Base-by-base conservation (phyloP, 30 jellyfish, hydroid and myxozoan genomes). In the Cassiopea andromeda region DNA sequence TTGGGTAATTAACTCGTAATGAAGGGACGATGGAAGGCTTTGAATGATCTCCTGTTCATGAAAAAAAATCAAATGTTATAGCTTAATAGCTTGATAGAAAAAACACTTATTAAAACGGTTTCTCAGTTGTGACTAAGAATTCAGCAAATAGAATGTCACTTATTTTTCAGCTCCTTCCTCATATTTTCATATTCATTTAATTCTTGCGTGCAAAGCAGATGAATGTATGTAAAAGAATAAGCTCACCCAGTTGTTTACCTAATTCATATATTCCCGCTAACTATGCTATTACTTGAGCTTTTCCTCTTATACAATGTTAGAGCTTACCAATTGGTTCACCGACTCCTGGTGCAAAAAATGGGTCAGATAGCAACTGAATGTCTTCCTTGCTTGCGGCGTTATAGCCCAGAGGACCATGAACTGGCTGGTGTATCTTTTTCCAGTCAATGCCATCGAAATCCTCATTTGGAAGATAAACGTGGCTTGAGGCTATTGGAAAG, bases 361-460 rank as follows among this genome's bases (percentile, higher is more conserved):
- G 93, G 61, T 86, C 93, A 14, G 93, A 86, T 43, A 86, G 49
- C 38, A 86, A 4, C 50, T 75, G 93, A 19, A 86, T 86, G 38
- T 86, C 93, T 68, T 86, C 85, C 44, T 76, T 86, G 74, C 84
- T 86, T 76, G 72, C 72, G 8, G 93, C 93, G 38, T 86, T 68
- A 69, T 75, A 86, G 9, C 88, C 83, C 1, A 19, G 69, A 46
- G 82, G 89, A 10, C 93, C 89, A 69, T 64, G 75, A 6, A 73
- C 69, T 43, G 93, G 93, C 46, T 77, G 89, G 61, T 86, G 93
- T 15, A 73, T 69, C n/a, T 73, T 77, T 48, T 71, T 80, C 93
- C 93, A 86, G 48, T 86, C 93, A 46, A 86, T 86, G 71, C 93
- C 93, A 75, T 86, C 93, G 48, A 86, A 86, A 69, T 86, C 93